Conservation (phyloP, 2,888 invertebrate species). For the Amphipyra tragopoginis region DNA sequence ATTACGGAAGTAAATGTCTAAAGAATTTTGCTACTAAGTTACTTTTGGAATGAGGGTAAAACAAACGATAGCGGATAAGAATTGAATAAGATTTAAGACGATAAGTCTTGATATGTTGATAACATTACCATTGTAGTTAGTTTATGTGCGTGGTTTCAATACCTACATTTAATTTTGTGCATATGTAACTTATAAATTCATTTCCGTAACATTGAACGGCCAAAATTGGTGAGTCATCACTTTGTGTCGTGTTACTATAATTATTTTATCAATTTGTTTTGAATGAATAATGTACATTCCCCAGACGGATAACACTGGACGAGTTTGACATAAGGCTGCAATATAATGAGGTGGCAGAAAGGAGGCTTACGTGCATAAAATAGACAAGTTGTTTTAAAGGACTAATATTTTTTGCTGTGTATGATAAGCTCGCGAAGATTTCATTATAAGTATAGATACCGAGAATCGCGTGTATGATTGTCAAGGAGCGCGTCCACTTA, state of each 20-base stretch:
- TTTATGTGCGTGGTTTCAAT: background rate
- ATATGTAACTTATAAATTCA: no score
- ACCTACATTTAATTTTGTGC: background rate
- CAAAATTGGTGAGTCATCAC: no score
- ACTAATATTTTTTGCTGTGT: slow-evolving; percentile 1
- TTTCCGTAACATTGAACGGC: no score
- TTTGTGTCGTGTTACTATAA: no score
- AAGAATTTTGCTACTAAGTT: background rate
- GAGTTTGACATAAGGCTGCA: no score
- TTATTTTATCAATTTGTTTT: no score
- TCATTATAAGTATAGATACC: slow-evolving; percentile 38
- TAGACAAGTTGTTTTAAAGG: background rate
- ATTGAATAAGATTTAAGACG: slow-evolving; percentile 22
- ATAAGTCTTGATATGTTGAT: slow-evolving; percentile 27
- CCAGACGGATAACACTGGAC: no score
- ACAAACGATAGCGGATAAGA: slow-evolving; percentile 15
- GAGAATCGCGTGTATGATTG: slow-evolving; percentile 52
- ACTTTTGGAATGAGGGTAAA: slow-evolving; percentile 7
- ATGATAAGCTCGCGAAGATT: slow-evolving; percentile 20
- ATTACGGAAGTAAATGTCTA: background rate
- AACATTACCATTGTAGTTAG: slow-evolving; percentile 21
- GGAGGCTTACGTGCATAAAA: no score
- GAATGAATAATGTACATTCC: no score
- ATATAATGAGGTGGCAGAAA: no score
- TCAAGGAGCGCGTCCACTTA: slow-evolving; percentile 46